These are phyloP conservation scores for Coelopa frigida DNA, from an alignment of 1,140 invertebrate genomes.

Conservation along the genomic window DNA sequence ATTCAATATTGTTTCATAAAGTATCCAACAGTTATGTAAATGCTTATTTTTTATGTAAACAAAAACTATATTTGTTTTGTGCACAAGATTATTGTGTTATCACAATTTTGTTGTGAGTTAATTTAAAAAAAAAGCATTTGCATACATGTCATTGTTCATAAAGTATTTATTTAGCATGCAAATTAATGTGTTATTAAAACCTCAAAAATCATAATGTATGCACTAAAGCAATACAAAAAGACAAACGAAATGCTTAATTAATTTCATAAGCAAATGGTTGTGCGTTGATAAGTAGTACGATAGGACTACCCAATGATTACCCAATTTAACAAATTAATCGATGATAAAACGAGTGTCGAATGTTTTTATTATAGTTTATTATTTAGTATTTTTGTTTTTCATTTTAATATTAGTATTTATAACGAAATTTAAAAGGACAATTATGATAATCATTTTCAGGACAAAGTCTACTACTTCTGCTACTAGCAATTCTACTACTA, in stretches of 20 bases:
- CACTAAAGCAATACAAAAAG: too few relatives aligned
- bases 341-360: too few relatives aligned
- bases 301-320: background rate
- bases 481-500: constrained; percentile 39
- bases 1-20: too few relatives aligned
- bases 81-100: constrained; percentile 5
- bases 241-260: background rate
- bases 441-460: constrained; percentile 43
- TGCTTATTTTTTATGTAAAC: too few relatives aligned
- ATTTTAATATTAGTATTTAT: constrained; percentile 15
- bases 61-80: too few relatives aligned
- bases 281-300: background rate
- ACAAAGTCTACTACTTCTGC: constrained; percentile 43
- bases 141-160: background rate
- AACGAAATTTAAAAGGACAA: constrained; percentile 41
- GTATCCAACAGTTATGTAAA: too few relatives aligned
- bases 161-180: too few relatives aligned
- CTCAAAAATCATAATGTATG: too few relatives aligned
- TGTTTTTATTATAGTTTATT: background rate
- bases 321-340: background rate
- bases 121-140: constrained; percentile 1
- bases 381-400: background rate
- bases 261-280: background rate
- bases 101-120: background rate
- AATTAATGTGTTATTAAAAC: too few relatives aligned